Conservation (phyloP, 2,888 invertebrate genomes). For the Lasioglossum vierecki region DNA sequence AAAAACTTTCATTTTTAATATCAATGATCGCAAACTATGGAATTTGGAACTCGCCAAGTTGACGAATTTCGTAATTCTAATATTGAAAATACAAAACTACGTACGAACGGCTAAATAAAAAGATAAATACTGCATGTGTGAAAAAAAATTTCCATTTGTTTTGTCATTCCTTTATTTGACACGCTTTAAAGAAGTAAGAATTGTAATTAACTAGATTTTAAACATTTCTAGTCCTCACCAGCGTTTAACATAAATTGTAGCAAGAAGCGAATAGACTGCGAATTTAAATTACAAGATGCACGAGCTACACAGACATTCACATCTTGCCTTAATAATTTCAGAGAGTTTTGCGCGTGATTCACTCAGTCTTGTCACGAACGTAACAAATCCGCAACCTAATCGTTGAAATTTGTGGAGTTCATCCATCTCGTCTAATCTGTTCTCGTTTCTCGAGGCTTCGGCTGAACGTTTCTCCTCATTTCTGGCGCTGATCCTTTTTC, state of each 20-base stretch:
- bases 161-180: not conserved
- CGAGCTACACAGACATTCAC: not conserved
- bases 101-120: too few species aligned
- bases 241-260: too few species aligned
- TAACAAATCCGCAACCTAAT: not conserved
- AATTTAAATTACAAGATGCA: not conserved
- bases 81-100: not conserved
- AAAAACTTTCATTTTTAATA: too few species aligned
- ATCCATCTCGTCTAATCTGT: not conserved
- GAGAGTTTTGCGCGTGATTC: not conserved
- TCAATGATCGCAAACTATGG: too few species aligned
- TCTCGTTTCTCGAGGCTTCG: not conserved
- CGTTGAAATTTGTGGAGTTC: not conserved
- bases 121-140: too few species aligned
- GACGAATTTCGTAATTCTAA: not conserved
- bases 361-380: too few species aligned
- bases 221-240: not conserved
- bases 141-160: not conserved
- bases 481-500: conserved; percentile 33
- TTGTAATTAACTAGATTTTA: not conserved
- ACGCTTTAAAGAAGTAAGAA: not conserved
- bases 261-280: too few species aligned
- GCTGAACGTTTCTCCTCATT: not conserved
- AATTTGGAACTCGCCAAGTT: too few species aligned
- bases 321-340: not conserved